Evolutionary conservation across 2,113 vertebrate species (phyloP), one percentile per base, ranked within the genome.

Genomic region (Axis porcinus): DNA sequence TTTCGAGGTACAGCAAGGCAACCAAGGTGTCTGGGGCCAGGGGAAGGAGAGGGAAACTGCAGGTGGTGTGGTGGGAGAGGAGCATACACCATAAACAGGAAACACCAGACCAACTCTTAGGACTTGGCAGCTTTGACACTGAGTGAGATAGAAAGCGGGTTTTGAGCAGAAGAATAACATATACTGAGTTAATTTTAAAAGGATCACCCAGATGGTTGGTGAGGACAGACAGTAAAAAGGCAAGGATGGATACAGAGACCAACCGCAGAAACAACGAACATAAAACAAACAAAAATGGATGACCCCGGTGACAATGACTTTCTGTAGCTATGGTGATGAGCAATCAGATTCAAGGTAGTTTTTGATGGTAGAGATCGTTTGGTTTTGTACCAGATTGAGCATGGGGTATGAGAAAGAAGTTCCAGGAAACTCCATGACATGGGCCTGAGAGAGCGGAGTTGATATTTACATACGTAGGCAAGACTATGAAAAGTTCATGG

Each of bases 1-100:
- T 52, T 28, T 19, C 1, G 19, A 85, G 78, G 57, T n/a, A 57
- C 40, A 88, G n/a, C 64, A 36, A 23, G 67, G 45, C 7, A n/a
- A 28, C 25, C 6, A 6, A 10, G 2, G 23, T 47, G 6, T 47
- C 62, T 52, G 47, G 33, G 25, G 30, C 15, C 40, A 12, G 1
- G n/a, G 74, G 23, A 52, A 7, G 0, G 1, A 5, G 23, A 45
- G n/a, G 15, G 1, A 81, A 47, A 11, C 1, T 64, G 27, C 2
- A 50, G 21, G 8, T 5, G 45, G 5, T 28, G 52, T 10, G 28
- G 62, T 12, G 40, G 5, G 1, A 27, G 45, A 36, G 6, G 11
- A 62, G 14, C 64, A 70, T 0, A 25, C 13, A 43, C 45, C 28
- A n/a, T 4, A 17, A 17, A 19, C 28, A 30, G 9, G 45, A 50